Base-by-base conservation (phyloP, 2,797 vertebrate genomes). In the Leptoclinus maculatus region DNA sequence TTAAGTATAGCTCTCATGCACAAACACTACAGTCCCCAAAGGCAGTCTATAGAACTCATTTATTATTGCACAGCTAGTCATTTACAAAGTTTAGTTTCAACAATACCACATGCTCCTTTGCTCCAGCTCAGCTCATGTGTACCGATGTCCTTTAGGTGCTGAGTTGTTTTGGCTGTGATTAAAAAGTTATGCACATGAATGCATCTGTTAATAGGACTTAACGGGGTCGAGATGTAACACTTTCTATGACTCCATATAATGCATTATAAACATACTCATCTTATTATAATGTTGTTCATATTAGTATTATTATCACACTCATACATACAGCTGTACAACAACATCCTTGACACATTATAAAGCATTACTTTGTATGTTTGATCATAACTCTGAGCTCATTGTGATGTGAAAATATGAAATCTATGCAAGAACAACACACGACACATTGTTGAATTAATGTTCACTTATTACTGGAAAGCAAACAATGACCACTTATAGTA, bases 1-100 rank as follows among this genome's bases (percentile, higher is more conserved):
- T 91, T 85, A 90, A 81, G 76, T 82, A 74, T 65, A 82, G 71
- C 73, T 89, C 67, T 78, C 79, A 74, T 82, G 72, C 80, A 82
- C 71, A 85, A 89, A 85, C 66, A 72, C 45, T 53, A 32, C n/a
- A 60, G 78, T 86, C 84, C 83, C 80, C 36, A 77, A 66, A 85
- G 87, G 88, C 75, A 29, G 25, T 56, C 69, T 58, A 64, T 47
- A 47, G 45, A 87, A 83, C 74, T 79, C 66, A 79, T 82, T 78
- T 83, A 82, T 84, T 82, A 76, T 65, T 73, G 17, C 19, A 21
- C 70, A 57, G 76, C 68, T 51, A 73, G 80, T 89, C 60, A 57
- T 85, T 87, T 83, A 68, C 71, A 87, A 73, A 73, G 76, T 82
- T 87, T 36, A 82, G 71, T 66, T 76, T 81, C 71, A 56, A 51